A percentile compares a stretch with the other conserved stretches of the same genome.
These are phyloP conservation scores for Muscicapa comitata DNA, from an alignment of 2,797 vertebrate species.

Conservation along the genomic window DNA sequence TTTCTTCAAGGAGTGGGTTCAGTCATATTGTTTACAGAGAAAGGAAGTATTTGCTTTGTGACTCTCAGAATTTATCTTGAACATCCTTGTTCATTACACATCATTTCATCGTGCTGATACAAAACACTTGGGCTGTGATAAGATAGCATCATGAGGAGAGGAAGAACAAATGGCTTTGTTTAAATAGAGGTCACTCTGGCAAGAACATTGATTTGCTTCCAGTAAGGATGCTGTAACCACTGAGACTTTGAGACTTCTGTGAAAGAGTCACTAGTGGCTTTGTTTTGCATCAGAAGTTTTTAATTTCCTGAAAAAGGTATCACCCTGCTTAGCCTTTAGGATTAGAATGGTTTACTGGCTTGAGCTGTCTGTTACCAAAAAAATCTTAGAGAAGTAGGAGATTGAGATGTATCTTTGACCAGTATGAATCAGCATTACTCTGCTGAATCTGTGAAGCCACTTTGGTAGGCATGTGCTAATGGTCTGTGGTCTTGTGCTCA, in stretches of 20 bases:
- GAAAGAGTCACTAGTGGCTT: background rate
- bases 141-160: conserved; percentile 65
- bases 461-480: background rate
- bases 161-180: conserved; percentile 67
- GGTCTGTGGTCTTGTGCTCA: background rate
- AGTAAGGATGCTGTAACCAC: background rate
- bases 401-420: background rate
- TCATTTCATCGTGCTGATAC: conserved; percentile 68
- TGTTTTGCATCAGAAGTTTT: background rate
- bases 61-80: conserved; percentile 70
- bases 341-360: background rate
- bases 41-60: conserved; percentile 74
- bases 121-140: conserved; percentile 63
- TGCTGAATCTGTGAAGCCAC: background rate
- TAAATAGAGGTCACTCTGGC: conserved; percentile 52
- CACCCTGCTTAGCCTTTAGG: background rate
- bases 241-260: background rate
- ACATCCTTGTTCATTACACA: conserved; percentile 66
- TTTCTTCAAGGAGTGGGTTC: conserved; percentile 83
- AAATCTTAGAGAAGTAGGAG: background rate
- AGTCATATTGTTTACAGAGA: conserved; percentile 84
- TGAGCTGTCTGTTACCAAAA: background rate
- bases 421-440: background rate
- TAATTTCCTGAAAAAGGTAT: background rate
- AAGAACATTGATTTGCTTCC: conserved; percentile 1